Evolutionary conservation across 2,113 vertebrate species (phyloP).

Genomic region (Nipponia nippon): DNA sequence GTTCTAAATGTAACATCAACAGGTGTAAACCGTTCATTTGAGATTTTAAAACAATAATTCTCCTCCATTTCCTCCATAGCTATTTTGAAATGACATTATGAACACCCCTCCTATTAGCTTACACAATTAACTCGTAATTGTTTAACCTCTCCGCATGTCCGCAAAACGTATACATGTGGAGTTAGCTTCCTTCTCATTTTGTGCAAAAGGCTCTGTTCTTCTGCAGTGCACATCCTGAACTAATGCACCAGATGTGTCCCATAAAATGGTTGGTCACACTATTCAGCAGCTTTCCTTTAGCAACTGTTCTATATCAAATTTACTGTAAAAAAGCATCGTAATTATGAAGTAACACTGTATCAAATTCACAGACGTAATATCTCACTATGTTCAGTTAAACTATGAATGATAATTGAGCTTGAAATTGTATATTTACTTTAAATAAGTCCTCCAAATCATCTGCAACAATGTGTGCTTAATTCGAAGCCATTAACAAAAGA

Average conservation of each 20-base stretch:
- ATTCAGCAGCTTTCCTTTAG: conserved; percentile 71
- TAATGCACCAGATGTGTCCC: conserved; percentile 80
- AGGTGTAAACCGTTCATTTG: conserved; percentile 77
- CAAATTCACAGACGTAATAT: conserved; percentile 66
- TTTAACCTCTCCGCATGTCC: conserved; percentile 58
- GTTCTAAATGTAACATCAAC: conserved; percentile 77
- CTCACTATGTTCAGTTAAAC: conserved; percentile 55
- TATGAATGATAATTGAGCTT: conserved; percentile 75
- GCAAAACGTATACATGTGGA: conserved; percentile 59
- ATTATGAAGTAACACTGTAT: conserved; percentile 75
- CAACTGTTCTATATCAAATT: conserved; percentile 83
- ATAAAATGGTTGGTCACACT: conserved; percentile 78
- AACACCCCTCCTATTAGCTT: conserved; percentile 65
- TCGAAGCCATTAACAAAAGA: conserved; percentile 63
- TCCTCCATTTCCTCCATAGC: conserved; percentile 65
- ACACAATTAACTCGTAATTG: conserved; percentile 65
- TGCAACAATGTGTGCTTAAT: conserved; percentile 68
- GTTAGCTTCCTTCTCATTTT: conserved; percentile 66
- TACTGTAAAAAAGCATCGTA: conserved; percentile 72
- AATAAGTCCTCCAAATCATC: conserved; percentile 70
- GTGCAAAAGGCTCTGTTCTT: conserved; percentile 69
- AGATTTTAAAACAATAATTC: conserved; percentile 73
- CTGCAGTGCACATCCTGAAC: conserved; percentile 73
- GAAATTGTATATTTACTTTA: conserved; percentile 79
- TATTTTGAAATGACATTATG: conserved; percentile 68